Percentiles rank a stretch among this genome's conserved stretches.
Evolutionary conservation across 2,113 vertebrate genomes (phyloP).

Genomic region (Rhagologus leucostigma): DNA sequence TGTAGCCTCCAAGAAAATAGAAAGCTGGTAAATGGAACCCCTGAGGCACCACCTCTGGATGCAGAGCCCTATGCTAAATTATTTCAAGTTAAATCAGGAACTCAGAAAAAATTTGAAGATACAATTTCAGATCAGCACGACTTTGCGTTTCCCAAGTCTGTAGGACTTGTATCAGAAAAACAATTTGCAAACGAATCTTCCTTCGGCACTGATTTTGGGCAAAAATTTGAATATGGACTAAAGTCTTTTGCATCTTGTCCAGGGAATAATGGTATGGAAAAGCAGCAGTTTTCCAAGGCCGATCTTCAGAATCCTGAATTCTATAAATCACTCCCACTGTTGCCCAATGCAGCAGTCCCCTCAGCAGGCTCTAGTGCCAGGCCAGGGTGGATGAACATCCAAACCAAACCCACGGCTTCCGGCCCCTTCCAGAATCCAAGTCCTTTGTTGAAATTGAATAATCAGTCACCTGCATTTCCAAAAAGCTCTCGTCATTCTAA

Average conservation of each 20-base stretch:
- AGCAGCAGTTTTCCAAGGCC: conserved; percentile 66
- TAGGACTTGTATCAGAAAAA: conserved; percentile 67
- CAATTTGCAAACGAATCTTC: conserved; percentile 68
- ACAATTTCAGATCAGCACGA: conserved; percentile 67
- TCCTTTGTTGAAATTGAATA: conserved; percentile 64
- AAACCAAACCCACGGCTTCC: conserved; percentile 52
- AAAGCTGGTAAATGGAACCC: conserved; percentile 60
- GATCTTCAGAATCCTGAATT: conserved; percentile 68
- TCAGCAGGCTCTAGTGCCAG: conserved; percentile 48
- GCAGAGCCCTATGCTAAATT: conserved; percentile 69
- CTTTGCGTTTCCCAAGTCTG: conserved; percentile 69
- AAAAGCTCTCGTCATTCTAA: conserved; percentile 65
- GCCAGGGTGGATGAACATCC: conserved; percentile 70
- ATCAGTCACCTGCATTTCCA: conserved; percentile 60
- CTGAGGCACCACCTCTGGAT: conserved; percentile 64
- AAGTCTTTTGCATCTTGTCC: conserved; percentile 66
- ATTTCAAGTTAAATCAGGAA: conserved; percentile 72
- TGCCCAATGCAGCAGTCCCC: conserved; percentile 49
- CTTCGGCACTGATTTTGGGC: conserved; percentile 68
- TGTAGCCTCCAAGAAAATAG: conserved; percentile 71
- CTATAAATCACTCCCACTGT: conserved; percentile 65
- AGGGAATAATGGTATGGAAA: conserved; percentile 65
- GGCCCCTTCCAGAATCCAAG: conserved; percentile 63
- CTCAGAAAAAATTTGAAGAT: conserved; percentile 75
- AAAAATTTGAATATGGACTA: conserved; percentile 73